Percentiles rank a stretch among this genome's conserved stretches.
These are phyloP conservation scores for Macaca mulatta DNA, from an alignment of 2,113 vertebrate genomes.

Conservation along the genomic window DNA sequence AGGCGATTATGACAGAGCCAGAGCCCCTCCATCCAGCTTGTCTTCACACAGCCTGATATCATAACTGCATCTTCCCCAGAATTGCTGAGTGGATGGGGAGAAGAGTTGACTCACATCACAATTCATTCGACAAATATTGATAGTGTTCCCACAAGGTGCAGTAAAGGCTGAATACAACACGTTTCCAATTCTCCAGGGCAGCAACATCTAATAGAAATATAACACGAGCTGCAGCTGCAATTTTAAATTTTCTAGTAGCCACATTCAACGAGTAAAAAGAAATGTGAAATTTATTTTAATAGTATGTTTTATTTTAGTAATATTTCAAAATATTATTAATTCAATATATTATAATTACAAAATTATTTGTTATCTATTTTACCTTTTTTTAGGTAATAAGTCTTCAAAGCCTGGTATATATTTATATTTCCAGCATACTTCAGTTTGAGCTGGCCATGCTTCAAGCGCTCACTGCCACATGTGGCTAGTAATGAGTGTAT, in stretches of 20 bases:
- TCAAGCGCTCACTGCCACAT: neutral
- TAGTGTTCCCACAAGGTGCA: neutral
- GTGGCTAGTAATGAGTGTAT: neutral
- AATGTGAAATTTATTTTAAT: neutral
- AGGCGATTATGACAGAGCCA: accelerated
- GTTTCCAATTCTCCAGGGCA: neutral
- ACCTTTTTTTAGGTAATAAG: neutral
- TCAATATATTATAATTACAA: neutral
- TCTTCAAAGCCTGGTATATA: neutral
- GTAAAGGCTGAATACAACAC: accelerated
- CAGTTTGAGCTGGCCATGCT: neutral
- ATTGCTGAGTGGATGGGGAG: neutral
- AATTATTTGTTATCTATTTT: neutral
- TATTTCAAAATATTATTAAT: neutral
- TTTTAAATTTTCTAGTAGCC: neutral
- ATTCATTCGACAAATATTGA: neutral
- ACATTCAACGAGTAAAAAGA: neutral
- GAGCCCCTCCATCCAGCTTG: accelerated
- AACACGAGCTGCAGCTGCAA: accelerated
- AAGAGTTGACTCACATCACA: neutral
- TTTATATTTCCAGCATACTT: no score
- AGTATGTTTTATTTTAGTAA: neutral
- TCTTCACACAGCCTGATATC: neutral
- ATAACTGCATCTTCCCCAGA: accelerated
- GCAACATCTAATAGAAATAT: neutral